These are phyloP conservation scores for cat (Felis catus) DNA, from an alignment of 2,113 vertebrate genomes.

Conservation along the genomic window F.catus_Fca126_mat1.0 CM031426.1:44974001-44974500, in stretches of 20 bases:
- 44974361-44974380: background rate
- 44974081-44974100: background rate
- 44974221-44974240: background rate
- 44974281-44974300: background rate
- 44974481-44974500: background rate
- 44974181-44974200: background rate
- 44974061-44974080: background rate
- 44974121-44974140: background rate
- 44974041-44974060: background rate
- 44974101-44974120: background rate
- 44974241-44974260: background rate
- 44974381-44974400: background rate
- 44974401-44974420: background rate
- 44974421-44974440: background rate
- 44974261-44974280: background rate
- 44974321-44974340: background rate
- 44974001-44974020: constrained; percentile 43
- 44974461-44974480: background rate
- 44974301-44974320: background rate
- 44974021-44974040: background rate
- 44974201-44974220: background rate
- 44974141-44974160: background rate
- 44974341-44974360: background rate
- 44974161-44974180: background rate
- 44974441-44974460: background rate